A percentile compares a stretch with the other conserved stretches of the same genome.
phyloP scores from a whole-genome alignment of 1,140 invertebrate species.

The Calycopis cecrops region DNA sequence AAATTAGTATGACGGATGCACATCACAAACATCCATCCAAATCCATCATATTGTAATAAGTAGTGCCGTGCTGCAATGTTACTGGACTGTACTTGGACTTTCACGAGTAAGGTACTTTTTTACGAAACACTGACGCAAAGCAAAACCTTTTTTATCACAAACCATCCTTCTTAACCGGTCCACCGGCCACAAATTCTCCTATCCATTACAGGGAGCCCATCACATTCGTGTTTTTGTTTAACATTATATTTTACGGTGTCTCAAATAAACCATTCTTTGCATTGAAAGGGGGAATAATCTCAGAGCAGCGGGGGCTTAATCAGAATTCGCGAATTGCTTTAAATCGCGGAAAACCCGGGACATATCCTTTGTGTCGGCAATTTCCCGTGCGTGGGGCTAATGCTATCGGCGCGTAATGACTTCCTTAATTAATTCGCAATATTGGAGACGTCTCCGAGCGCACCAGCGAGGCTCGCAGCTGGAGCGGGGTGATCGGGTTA shows the following conservation, averaged over 20 bases:
- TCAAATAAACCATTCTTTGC: slow-evolving; percentile 71
- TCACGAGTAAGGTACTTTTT: no score
- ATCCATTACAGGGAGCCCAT: slow-evolving; percentile 41
- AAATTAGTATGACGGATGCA: no score
- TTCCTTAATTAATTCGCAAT: slow-evolving; percentile 73
- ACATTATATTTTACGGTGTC: slow-evolving; percentile 67
- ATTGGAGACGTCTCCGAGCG: slow-evolving; percentile 34
- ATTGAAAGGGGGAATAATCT: slow-evolving; percentile 71
- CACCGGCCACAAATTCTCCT: slow-evolving; percentile 49
- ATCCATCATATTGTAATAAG: no score
- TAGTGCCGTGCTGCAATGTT: no score
- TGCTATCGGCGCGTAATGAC: slow-evolving; percentile 69
- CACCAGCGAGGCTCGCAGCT: slow-evolving; percentile 1
- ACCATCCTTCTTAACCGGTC: slow-evolving; percentile 9
- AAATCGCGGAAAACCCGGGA: slow-evolving; percentile 73
- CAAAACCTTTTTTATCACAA: background rate
- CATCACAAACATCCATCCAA: no score
- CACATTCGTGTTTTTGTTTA: slow-evolving; percentile 20
- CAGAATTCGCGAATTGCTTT: slow-evolving; percentile 72
- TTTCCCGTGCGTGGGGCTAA: slow-evolving; percentile 67
- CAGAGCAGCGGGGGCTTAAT: slow-evolving; percentile 68
- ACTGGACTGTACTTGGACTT: no score
- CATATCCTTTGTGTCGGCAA: slow-evolving; percentile 68
- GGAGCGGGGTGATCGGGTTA: no score
- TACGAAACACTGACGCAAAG: no score